Conservation (phyloP, 1,140 invertebrate species). For the Neotoxoptera formosana region DNA sequence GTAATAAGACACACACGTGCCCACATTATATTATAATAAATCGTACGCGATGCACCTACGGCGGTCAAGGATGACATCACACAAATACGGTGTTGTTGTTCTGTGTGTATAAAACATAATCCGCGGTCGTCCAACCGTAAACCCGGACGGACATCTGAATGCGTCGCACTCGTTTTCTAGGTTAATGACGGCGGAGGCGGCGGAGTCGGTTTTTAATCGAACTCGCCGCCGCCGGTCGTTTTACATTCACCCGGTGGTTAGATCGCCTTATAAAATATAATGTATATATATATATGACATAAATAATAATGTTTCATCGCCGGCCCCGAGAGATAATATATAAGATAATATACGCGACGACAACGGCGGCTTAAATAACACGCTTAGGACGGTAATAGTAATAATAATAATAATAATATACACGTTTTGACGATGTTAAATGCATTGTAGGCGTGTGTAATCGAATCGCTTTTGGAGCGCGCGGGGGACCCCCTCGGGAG, state of each 20-base stretch:
- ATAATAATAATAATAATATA: slow-evolving; percentile 15
- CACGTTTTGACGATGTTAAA: background rate
- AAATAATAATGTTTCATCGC: background rate
- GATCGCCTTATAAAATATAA: background rate
- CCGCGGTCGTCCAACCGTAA: background rate
- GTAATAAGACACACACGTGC: background rate
- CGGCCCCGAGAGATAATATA: background rate
- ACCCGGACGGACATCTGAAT: slow-evolving; percentile 18
- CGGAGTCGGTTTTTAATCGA: slow-evolving; percentile 1
- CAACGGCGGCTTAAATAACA: background rate
- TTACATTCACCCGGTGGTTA: slow-evolving; percentile 27
- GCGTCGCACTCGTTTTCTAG: slow-evolving; percentile 6
- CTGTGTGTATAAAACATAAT: background rate
- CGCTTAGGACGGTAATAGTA: background rate
- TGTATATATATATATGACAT: background rate
- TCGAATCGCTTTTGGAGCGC: slow-evolving; percentile 15
- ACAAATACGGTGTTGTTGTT: background rate
- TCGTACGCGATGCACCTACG: background rate
- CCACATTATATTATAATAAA: background rate
- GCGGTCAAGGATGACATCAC: slow-evolving; percentile 5
- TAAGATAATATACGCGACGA: background rate
- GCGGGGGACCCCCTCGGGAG: background rate
- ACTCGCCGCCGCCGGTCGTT: background rate
- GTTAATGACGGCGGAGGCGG: slow-evolving; percentile 34
- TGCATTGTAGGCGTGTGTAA: background rate